Conservation (phyloP, 2,113 vertebrate genomes). For the Entomyzon cyanotis region DNA sequence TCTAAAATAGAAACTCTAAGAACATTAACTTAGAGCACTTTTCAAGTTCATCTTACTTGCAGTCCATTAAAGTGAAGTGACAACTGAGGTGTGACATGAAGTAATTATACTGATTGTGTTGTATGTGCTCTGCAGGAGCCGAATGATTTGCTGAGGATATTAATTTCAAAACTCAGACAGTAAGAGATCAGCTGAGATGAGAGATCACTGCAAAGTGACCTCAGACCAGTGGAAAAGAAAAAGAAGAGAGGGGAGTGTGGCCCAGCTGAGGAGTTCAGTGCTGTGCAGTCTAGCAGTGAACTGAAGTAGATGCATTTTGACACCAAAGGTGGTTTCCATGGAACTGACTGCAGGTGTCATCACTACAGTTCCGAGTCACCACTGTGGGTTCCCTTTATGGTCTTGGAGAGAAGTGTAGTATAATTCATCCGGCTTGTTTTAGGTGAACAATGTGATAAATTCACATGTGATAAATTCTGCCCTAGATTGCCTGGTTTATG, state of each 20-base stretch:
- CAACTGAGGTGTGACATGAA: conserved; percentile 42
- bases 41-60: conserved; percentile 33
- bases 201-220: conserved; percentile 39
- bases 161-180: conserved; percentile 43
- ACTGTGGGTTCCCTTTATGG: background rate
- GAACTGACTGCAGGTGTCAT: background rate
- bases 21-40: conserved; percentile 25
- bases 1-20: conserved; percentile 39
- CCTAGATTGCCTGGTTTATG: background rate
- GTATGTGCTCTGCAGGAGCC: conserved; percentile 3
- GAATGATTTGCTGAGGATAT: conserved; percentile 42
- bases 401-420: background rate
- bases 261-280: background rate
- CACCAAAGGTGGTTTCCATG: background rate
- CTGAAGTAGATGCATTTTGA: background rate
- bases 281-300: background rate
- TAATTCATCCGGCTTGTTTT: background rate
- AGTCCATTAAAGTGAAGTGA: conserved; percentile 54
- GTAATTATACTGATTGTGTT: conserved; percentile 61
- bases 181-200: conserved; percentile 40
- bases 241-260: background rate
- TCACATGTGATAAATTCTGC: background rate
- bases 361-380: background rate
- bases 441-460: background rate
- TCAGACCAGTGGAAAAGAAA: background rate